Evolutionary conservation across 2,797 vertebrate species (phyloP).

Genomic region (Gymnopithys bicolor): DNA sequence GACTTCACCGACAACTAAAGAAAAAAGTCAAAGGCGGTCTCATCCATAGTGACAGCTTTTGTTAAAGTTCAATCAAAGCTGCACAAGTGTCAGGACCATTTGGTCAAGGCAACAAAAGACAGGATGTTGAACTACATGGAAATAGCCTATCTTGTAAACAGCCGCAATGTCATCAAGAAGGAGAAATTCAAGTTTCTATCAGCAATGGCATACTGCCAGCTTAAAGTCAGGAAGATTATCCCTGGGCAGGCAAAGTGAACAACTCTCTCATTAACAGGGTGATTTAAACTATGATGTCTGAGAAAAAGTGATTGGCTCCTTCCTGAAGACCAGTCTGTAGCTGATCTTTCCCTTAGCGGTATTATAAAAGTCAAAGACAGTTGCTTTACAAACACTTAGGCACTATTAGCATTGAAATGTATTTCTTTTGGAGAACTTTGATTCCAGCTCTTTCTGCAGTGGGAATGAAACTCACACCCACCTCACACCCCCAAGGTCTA

Average conservation of each 20-base stretch:
- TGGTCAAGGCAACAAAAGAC: slow-evolving; percentile 36
- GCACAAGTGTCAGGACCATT: slow-evolving; percentile 27
- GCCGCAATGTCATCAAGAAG: background rate
- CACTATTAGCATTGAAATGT: background rate
- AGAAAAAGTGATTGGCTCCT: background rate
- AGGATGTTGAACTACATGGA: slow-evolving; percentile 16
- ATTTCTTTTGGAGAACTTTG: background rate
- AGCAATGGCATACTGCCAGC: background rate
- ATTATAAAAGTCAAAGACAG: background rate
- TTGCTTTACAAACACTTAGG: background rate
- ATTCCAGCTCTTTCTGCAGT: slow-evolving; percentile 20
- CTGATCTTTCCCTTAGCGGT: background rate
- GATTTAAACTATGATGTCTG: background rate
- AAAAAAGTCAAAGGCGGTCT: background rate
- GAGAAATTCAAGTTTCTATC: slow-evolving; percentile 28
- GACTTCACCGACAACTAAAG: background rate
- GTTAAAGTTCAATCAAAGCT: slow-evolving; percentile 31
- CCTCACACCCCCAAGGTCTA: slow-evolving; percentile 43
- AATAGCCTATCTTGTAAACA: background rate
- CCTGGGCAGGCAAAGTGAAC: background rate
- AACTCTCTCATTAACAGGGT: background rate
- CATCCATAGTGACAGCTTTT: background rate
- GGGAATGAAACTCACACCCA: slow-evolving; percentile 44
- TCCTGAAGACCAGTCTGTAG: background rate
- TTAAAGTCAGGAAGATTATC: background rate